Evolutionary conservation across 2,888 invertebrate species (phyloP), one percentile per base, ranked within the genome.

Genomic region (Drosophila sordidula): DNA sequence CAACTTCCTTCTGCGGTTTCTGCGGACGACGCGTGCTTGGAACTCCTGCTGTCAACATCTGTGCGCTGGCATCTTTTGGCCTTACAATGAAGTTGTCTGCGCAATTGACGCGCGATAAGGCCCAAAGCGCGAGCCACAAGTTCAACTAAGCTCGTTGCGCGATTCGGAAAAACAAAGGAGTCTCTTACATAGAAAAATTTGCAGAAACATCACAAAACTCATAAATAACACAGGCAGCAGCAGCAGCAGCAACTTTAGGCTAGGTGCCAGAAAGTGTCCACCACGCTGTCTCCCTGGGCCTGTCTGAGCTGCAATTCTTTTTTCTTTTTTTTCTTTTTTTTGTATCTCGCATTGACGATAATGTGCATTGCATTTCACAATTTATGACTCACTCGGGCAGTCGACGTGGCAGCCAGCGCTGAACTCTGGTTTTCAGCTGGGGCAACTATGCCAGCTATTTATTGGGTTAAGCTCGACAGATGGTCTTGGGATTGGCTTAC

Each of bases 191-290:
- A 83, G 89, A 87, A 87, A 85, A 89, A 86, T 89, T 86, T 89
- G 88, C 88, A 89, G 86, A 74, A 87, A 85, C 88, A 90, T 90
- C 90, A 76, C 88, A 83, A 90, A 80, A 83, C 89, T 85, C 86
- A 90, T 89, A 90, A 90, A 89, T 90, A 83, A 90, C 86, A 44
- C 36, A 25, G 22, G 22, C 54, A 44, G 54, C 54, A 74, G 70
- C 65, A 56, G 44, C 55, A 46, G 38, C 63, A 66, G 11, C 49
- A 55, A 18, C 54, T 52, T 8, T 39, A 29, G 26, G 14, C 56
- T 42, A 39, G 75, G 25, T 73, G 72, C 64, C 76, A 47, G 79
- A 87, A 87, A 82, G 72, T 82, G 82, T 82, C 89, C 89, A 80
- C 89, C 57, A 64, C n/a, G n/a, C 66, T 49, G 63, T 29, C 71